A percentile compares a stretch with the other conserved stretches of the same genome.
phyloP scores from a whole-genome alignment of 2,888 invertebrate species.

The Tenthredo mesomela region DNA sequence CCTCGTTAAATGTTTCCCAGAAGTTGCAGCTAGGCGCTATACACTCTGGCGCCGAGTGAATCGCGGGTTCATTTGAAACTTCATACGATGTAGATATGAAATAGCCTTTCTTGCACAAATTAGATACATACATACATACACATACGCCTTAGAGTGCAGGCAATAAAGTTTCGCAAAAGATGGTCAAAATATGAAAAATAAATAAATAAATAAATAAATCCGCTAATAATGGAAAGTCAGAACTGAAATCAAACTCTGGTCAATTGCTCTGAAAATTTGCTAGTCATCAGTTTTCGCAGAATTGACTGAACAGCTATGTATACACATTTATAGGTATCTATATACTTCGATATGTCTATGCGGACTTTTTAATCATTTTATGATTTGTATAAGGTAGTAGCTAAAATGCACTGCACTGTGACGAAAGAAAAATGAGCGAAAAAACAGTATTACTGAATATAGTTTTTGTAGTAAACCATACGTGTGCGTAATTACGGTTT shows the following conservation, averaged over 20 bases:
- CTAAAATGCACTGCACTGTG: not conserved
- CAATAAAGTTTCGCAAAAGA: not conserved
- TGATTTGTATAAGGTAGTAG: not conserved
- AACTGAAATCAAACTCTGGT: not conserved
- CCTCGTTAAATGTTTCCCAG: slow-evolving; percentile 12
- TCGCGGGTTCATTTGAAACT: not conserved
- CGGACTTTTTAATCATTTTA: not conserved
- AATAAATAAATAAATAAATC: too few species aligned
- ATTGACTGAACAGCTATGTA: too few species aligned
- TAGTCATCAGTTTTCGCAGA: not conserved
- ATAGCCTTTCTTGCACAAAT: not conserved
- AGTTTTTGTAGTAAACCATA: not conserved
- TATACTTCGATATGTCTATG: not conserved
- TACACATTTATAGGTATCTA: too few species aligned
- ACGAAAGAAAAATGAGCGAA: not conserved
- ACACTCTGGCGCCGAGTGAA: not conserved
- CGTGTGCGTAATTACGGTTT: not conserved
- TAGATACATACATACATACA: not conserved
- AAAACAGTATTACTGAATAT: not conserved
- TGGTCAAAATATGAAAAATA: not conserved
- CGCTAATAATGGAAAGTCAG: not conserved
- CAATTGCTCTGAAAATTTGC: not conserved
- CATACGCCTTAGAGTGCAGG: not conserved
- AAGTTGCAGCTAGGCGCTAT: not conserved
- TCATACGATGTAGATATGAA: not conserved